Evolutionary conservation across 64 coral and sea anemone species (phyloP), one percentile per base, ranked within the genome.

Genomic region (Catalaphyllia jardinei): DNA sequence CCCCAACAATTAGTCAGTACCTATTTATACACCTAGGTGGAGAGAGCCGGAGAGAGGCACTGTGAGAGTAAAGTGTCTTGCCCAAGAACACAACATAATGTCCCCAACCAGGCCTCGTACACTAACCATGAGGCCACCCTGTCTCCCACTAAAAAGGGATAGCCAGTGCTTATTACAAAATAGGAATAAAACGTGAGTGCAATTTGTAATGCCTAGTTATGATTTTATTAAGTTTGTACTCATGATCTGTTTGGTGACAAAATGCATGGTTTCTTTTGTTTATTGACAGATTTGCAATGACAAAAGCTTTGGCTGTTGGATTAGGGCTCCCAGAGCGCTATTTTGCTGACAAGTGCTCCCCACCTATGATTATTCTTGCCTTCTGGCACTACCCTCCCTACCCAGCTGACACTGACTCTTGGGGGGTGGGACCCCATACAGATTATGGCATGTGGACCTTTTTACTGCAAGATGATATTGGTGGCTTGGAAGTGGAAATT

Each of bases 381-480:
- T 51, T 94, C 10, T 94, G 88, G 88, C 93, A 90, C 33, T 94
- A 94, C 63, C 93, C 93, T 31, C 79, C 88, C 73, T 18, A 79
- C 63, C 82, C 81, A 2, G 93, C 51, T 13, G 67, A 82, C 22
- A 72, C 76, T 14, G 88, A 82, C 31, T 67, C 64, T 20, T 94
- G 93, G 88, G 93, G 93, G 17, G 87, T 94, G 17, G 93, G 93
- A 24, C 88, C 93, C 0, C 93, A 94, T 14, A 94, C 93, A 27
- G 93, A 94, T 63, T 94, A 91, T 62, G 93, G 93, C 4, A 74
- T 91, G 10, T 28, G 90, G 20, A 94, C 93, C 0, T 39, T 94
- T 35, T 49, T 94, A 3, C 75, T 94, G 67, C 93, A 94, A 73
- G 93, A 94, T 55, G 82, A 87, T 60, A 88, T 91, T 24, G 93